Conservation (phyloP, 2,888 invertebrate genomes). For the Pseudococcus viburni region DNA sequence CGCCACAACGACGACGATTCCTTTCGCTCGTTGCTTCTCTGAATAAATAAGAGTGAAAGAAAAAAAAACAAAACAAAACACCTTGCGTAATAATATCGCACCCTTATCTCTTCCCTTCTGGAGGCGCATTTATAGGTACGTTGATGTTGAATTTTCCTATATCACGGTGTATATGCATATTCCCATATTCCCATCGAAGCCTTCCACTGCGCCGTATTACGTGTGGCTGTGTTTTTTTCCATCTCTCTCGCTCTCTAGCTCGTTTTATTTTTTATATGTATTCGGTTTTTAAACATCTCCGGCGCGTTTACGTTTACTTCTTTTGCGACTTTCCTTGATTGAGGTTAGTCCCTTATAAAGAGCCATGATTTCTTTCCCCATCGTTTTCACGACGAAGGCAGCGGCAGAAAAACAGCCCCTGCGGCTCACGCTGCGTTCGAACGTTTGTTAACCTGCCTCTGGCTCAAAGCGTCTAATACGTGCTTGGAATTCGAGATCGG, state of each 20-base stretch:
- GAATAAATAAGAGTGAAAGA: conserved; percentile 28
- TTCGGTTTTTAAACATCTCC: conserved; percentile 53
- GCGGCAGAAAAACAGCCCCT: neutral
- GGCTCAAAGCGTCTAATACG: conserved; percentile 65
- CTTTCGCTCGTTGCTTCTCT: neutral
- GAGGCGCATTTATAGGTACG: neutral
- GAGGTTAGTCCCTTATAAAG: conserved; percentile 58
- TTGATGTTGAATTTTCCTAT: conserved; percentile 34
- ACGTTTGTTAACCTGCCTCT: conserved; percentile 65
- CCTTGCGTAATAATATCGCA: conserved; percentile 39
- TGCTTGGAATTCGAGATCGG: conserved; percentile 60
- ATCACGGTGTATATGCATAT: conserved; percentile 43
- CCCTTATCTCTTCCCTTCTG: neutral
- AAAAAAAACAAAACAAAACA: conserved; percentile 43
- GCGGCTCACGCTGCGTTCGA: conserved; percentile 56
- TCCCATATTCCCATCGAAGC: conserved; percentile 52
- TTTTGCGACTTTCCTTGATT: conserved; percentile 56
- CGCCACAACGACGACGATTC: conserved; percentile 37
- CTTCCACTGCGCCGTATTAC: neutral
- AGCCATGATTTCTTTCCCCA: conserved; percentile 56
- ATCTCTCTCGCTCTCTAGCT: neutral
- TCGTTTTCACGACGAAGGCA: neutral
- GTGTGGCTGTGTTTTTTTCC: neutral
- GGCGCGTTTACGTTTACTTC: conserved; percentile 54
- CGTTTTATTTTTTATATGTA: conserved; percentile 39